Evolutionary conservation across 2,113 vertebrate genomes (phyloP), one percentile per base, ranked within the genome.

Genomic region (Myrmecophaga tridactyla): DNA sequence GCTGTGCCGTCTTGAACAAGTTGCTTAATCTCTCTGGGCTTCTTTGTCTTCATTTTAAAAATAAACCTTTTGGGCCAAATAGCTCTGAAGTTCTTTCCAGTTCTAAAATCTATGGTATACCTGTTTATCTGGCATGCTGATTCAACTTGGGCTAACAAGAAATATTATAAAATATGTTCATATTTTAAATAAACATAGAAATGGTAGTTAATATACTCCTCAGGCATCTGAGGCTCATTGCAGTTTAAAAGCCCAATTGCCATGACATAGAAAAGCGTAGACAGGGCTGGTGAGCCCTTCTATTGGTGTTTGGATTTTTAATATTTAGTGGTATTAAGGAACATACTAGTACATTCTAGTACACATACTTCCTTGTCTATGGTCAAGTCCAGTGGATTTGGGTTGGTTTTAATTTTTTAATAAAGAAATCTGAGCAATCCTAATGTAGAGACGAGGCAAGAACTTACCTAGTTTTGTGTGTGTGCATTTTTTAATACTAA

Each of bases 121-220:
- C 92, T 86, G 29, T 65, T 75, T 78, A 72, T 46, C 48, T 20
- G 94, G 78, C 73, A 86, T 70, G 63, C 41, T 84, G 73, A 86
- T 70, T 43, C 63, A 94, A 86, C 88, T 80, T 86, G 82, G 69
- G 46, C 51, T 31, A 91, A 86, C 62, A 94, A 85, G 41, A 94
- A 93, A 89, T 81, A 34, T 46, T n/a, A n/a, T n/a, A n/a, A n/a
- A n/a, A n/a, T n/a, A n/a, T n/a, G n/a, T n/a, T n/a, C n/a, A n/a
- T n/a, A n/a, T 86, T 95, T 84, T 86, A 86, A 89, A n/a, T 90
- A 48, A 94, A 78, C 84, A 58, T 25, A 29, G 63, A 80, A 63
- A 51, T 27, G 39, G 76, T 86, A 73, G 76, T 77, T 83, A 82
- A 78, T 53, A 36, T 11, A 41, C 43, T 8, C 3, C 27, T 92